These are phyloP conservation scores for Gorsachius goisagi DNA, from an alignment of 2,113 vertebrate genomes.

Conservation along the genomic window DNA sequence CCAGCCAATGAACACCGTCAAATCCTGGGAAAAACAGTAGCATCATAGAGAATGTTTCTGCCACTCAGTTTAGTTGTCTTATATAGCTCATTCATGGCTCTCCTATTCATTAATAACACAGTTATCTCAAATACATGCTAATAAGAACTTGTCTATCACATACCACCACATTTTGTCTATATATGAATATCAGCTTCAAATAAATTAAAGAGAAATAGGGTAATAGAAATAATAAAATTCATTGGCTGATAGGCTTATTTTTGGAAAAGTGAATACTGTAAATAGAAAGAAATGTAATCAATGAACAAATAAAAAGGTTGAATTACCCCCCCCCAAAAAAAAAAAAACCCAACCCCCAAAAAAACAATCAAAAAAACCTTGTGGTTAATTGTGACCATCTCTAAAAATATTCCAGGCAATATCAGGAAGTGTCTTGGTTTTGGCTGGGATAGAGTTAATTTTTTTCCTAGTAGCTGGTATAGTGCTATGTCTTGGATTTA, in stretches of 20 bases:
- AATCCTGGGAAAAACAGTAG: not conserved
- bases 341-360: not conserved
- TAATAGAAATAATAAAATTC: not conserved
- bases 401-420: constrained; percentile 40
- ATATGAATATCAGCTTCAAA: not conserved
- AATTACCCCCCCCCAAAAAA: not conserved
- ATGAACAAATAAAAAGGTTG: not conserved
- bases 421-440: not conserved
- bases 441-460: not conserved
- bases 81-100: not conserved
- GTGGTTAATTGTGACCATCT: not conserved
- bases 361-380: not conserved
- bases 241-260: not conserved
- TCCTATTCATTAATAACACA: not conserved
- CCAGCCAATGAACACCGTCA: not conserved
- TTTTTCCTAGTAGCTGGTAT: not conserved
- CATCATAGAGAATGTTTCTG: not conserved
- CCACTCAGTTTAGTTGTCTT: not conserved
- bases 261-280: not conserved
- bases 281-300: constrained; percentile 1
- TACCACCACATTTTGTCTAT: not conserved
- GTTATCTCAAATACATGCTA: not conserved
- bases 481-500: not conserved
- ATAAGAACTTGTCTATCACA: not conserved
- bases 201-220: not conserved